Evolutionary conservation across 2,113 vertebrate genomes (phyloP), one percentile per base, ranked within the genome.

Genomic region (Uropsilus gracilis): DNA sequence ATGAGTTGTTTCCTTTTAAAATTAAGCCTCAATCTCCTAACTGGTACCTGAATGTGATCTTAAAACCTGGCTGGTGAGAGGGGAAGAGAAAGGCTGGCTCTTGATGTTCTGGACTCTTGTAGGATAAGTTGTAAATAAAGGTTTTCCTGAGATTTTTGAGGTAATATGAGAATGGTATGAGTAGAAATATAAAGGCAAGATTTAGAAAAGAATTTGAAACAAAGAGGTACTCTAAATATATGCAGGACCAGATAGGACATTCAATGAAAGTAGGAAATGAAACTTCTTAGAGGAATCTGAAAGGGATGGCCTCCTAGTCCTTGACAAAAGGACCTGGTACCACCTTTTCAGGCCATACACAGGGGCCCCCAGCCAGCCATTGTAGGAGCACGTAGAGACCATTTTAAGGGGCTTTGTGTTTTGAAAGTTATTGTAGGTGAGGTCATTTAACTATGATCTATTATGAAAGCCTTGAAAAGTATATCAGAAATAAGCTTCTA

Each of bases 351-450:
- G 16, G 34, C n/a, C 14, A 2, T 83, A 22, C 22, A 3, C 20
- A 32, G 30, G 30, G 8, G 4, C 0, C 7, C 24, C 5, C 48
- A 28, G 17, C 59, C 20, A 30, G 50, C 32, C 12, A 72, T 24
- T 4, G 44, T 18, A 1, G 46, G 37, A n/a, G 46, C 34, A 88
- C 32, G 24, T 2, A 80, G 88, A 71, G 64, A 39, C 83, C 39
- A 66, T 76, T 61, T 68, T 77, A 68, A 71, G 76, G 75, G 53
- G 14, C 39, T 46, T 91, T n/a, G 5, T 44, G 61, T 91, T 91
- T 95, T 90, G 77, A 86, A 83, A 83, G 9, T 85, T 86, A 75
- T 92, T 81, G 17, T 22, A 71, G 10, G 14, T n/a, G 46, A 92
- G 68, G 34, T 28, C 57, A 32, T 88, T 95, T 90, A 73, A 73